Evolutionary conservation across 2,797 vertebrate genomes (phyloP).

Genomic region (Ctenosaura bakeri): DNA sequence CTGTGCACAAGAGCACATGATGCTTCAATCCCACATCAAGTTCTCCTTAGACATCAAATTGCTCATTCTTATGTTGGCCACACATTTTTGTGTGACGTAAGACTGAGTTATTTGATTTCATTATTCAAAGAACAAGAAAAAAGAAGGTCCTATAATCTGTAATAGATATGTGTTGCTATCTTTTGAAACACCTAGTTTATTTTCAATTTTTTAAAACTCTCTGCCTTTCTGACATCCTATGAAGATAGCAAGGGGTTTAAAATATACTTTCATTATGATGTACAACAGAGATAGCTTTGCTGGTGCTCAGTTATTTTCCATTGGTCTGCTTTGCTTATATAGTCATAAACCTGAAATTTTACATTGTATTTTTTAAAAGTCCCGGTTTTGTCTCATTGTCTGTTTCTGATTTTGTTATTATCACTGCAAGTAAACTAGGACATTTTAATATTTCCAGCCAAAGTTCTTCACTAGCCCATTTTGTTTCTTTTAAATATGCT

Average conservation of each 20-base stretch:
- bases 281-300: not conserved
- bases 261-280: conserved; percentile 12
- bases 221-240: conserved; percentile 63
- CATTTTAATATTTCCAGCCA: not conserved
- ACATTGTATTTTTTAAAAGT: not conserved
- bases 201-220: conserved; percentile 4
- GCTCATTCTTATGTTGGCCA: too few relatives aligned
- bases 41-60: too few relatives aligned
- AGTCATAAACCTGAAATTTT: not conserved
- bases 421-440: not conserved
- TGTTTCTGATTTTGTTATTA: conserved; percentile 9
- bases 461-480: not conserved
- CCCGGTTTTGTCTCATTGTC: not conserved
- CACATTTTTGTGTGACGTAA: too few relatives aligned
- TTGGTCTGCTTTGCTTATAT: not conserved
- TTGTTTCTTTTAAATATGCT: not conserved
- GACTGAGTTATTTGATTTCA: too few relatives aligned
- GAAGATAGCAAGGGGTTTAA: conserved; percentile 59
- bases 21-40: too few relatives aligned
- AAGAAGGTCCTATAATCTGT: conserved; percentile 20
- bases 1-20: too few relatives aligned
- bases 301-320: not conserved
- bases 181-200: conserved; percentile 61
- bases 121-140: not conserved
- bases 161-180: conserved; percentile 52